phyloP scores from a whole-genome alignment of 64 coral and sea anemone species.

The Catalaphyllia jardinei region DNA sequence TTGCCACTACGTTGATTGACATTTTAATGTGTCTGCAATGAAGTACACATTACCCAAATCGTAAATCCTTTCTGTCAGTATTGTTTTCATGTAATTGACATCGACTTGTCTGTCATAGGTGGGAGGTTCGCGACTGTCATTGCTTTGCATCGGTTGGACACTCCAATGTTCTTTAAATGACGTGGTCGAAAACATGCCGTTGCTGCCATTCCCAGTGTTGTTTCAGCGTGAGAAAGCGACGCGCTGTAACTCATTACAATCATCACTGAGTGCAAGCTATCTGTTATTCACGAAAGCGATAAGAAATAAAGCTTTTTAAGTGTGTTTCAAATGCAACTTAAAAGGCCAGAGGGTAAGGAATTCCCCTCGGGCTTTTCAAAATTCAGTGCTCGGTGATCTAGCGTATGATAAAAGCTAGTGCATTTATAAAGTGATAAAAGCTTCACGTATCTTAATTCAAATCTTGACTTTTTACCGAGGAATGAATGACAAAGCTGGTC shows the following conservation, averaged over 20 bases:
- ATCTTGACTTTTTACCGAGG: background rate
- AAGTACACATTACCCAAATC: background rate
- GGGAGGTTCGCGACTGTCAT: background rate
- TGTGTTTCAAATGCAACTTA: background rate
- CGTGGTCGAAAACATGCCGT: background rate
- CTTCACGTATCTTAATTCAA: conserved; percentile 3
- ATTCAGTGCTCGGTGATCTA: background rate
- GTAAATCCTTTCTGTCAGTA: background rate
- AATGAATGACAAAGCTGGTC: background rate
- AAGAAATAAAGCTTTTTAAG: background rate
- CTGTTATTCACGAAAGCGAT: background rate
- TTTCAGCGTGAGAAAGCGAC: background rate
- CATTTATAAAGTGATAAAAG: background rate
- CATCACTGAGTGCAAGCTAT: too few species aligned
- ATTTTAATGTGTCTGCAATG: conserved; percentile 6
- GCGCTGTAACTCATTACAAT: background rate
- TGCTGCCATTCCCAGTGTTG: background rate
- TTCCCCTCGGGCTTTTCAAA: background rate
- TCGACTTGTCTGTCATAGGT: background rate
- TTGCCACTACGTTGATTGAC: background rate
- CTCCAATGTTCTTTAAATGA: background rate
- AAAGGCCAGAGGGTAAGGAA: background rate
- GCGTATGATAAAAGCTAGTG: background rate
- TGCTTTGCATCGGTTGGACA: background rate
- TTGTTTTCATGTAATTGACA: conserved; percentile 13